phyloP scores from a whole-genome alignment of 2,113 vertebrate genomes.

The Larimichthys crocea region DNA sequence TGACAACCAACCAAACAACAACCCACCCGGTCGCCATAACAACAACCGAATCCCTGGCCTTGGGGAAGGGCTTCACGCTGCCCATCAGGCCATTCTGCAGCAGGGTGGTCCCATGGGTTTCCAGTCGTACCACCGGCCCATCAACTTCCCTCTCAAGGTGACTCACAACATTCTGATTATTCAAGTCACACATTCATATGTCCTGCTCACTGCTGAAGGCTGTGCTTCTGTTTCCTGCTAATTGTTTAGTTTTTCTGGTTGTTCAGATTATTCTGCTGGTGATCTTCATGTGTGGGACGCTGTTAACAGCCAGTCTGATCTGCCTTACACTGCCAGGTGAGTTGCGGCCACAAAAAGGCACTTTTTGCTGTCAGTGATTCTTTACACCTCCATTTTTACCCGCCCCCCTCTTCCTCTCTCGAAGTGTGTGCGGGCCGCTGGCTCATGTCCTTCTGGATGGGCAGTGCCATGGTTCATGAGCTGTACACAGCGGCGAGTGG shows the following conservation, averaged over 20 bases:
- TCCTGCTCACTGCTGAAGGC: not conserved
- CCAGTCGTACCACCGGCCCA: conserved; percentile 94
- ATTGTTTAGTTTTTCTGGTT: not conserved
- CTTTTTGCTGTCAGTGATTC: not conserved
- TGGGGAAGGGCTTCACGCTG: conserved; percentile 94
- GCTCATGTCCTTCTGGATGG: conserved; percentile 99
- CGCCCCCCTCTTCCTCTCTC: not conserved
- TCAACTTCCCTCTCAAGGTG: conserved; percentile 93
- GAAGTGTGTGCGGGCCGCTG: conserved; percentile 95
- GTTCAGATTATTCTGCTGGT: conserved; percentile 93
- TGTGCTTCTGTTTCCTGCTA: not conserved
- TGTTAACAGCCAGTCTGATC: conserved; percentile 94
- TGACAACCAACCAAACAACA: conserved; percentile 87
- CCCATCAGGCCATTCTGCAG: conserved; percentile 96
- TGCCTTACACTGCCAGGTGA: conserved; percentile 97
- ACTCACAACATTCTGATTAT: conserved; percentile 6
- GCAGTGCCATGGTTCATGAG: conserved; percentile 94
- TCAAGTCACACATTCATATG: not conserved
- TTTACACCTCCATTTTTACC: not conserved
- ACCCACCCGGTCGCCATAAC: conserved; percentile 81
- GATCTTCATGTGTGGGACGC: conserved; percentile 94
- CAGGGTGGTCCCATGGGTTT: conserved; percentile 95
- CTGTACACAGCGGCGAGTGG: conserved; percentile 97
- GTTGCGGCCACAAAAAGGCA: conserved; percentile 11
- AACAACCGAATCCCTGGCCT: conserved; percentile 92